These are phyloP conservation scores for Drosophila helvetica DNA, from an alignment of 2,888 invertebrate genomes.

Conservation along the genomic window DNA sequence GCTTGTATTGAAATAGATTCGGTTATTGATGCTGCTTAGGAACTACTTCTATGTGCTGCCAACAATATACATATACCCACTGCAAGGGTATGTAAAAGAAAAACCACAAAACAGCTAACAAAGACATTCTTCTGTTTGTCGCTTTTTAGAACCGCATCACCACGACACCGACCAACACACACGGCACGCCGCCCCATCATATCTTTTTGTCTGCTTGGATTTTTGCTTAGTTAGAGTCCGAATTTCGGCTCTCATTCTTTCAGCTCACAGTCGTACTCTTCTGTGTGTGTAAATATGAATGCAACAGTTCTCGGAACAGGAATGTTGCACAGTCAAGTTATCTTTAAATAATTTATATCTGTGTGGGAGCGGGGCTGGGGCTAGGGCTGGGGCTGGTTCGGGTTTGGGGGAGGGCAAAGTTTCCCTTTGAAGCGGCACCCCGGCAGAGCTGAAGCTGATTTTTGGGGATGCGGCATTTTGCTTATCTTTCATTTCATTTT, in stretches of 20 bases:
- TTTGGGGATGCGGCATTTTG: constrained; percentile 29
- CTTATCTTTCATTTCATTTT: constrained; percentile 41
- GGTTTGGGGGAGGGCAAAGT: constrained; percentile 19
- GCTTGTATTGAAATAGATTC: too few species aligned
- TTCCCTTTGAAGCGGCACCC: constrained; percentile 27
- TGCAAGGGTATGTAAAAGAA: too few species aligned
- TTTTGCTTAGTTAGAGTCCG: constrained; percentile 18
- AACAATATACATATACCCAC: too few species aligned
- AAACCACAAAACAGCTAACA: too few species aligned
- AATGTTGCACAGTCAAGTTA: constrained; percentile 70
- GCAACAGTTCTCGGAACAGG: constrained; percentile 54
- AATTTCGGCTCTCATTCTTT: constrained; percentile 25
- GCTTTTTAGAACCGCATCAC: too few species aligned
- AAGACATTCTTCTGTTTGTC: too few species aligned
- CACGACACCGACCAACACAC: too few species aligned
- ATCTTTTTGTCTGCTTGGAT: constrained; percentile 14
- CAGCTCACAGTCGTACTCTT: constrained; percentile 50
- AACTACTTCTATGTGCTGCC: too few species aligned
- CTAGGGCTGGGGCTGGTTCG: constrained; percentile 20
- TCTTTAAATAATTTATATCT: constrained; percentile 76
- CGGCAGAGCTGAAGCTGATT: constrained; percentile 16
- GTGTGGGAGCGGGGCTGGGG: constrained; percentile 14
- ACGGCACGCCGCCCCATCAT: too few species aligned
- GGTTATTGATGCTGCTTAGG: too few species aligned
- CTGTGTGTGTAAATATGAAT: constrained; percentile 70